phyloP scores from a whole-genome alignment of 2,888 invertebrate genomes.

The Ceratothoa steindachneri region DNA sequence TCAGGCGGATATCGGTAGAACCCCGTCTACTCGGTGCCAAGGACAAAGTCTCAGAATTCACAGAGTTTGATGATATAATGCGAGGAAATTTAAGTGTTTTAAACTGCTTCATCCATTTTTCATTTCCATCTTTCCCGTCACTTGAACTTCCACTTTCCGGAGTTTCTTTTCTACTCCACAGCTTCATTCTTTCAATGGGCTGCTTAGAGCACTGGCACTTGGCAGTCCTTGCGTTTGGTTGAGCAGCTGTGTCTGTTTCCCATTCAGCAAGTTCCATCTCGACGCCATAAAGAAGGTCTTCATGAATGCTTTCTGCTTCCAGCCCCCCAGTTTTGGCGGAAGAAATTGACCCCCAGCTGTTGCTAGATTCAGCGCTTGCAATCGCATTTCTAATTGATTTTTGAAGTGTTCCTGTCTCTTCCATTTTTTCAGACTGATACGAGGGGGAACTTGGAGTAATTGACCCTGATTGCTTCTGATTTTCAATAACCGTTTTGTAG shows the following conservation, averaged over 20 bases:
- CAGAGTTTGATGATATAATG: neutral
- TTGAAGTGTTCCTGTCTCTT: neutral
- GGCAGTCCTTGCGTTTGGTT: too few relatives aligned
- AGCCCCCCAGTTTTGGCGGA: too few relatives aligned
- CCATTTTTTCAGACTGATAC: neutral
- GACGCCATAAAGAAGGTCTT: neutral
- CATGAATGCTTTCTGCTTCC: neutral
- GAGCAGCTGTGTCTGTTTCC: neutral
- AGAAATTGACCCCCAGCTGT: too few relatives aligned
- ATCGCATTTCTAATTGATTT: neutral
- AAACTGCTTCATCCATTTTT: too few relatives aligned
- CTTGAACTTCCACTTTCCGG: too few relatives aligned
- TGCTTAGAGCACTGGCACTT: too few relatives aligned
- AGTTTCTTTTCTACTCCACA: too few relatives aligned
- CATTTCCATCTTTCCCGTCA: neutral
- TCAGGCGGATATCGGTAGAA: neutral
- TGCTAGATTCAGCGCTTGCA: too few relatives aligned
- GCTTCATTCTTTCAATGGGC: too few relatives aligned
- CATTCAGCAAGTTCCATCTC: slow-evolving; percentile 33
- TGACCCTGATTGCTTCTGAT: too few relatives aligned
- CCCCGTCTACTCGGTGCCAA: neutral
- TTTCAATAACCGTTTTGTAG: neutral
- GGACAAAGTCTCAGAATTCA: neutral
- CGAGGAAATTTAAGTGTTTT: neutral
- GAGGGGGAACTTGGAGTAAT: too few relatives aligned